A percentile compares a stretch with the other conserved stretches of the same genome.
Conservation (phyloP, 2,888 invertebrate species). For the Geotrupes spiniger region DNA sequence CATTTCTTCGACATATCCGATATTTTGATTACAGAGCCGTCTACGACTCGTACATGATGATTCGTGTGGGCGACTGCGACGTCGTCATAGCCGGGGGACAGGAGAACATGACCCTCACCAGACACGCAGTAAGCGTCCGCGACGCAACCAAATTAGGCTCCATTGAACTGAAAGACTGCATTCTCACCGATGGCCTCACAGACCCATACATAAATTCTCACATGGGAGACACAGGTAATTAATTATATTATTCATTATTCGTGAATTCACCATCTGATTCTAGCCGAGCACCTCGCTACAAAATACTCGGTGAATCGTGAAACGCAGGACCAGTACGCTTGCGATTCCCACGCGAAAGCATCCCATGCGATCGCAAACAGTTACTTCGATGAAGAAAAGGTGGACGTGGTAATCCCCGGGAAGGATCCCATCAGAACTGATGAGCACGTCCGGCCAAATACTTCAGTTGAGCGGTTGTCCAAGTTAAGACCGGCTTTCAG, state of each 20-base stretch:
- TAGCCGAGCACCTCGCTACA: slow-evolving; percentile 75
- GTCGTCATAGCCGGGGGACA: slow-evolving; percentile 77
- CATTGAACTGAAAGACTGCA: slow-evolving; percentile 59
- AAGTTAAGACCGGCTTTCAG: slow-evolving; percentile 64
- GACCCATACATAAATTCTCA: slow-evolving; percentile 71
- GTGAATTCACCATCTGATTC: slow-evolving; percentile 12
- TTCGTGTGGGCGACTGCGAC: slow-evolving; percentile 62
- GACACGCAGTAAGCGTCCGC: slow-evolving; percentile 64
- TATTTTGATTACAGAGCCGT: slow-evolving; percentile 54
- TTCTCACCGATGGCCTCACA: slow-evolving; percentile 60
- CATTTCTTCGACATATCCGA: neutral
- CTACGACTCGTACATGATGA: slow-evolving; percentile 64
- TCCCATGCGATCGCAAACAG: slow-evolving; percentile 61
- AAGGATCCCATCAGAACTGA: slow-evolving; percentile 50
- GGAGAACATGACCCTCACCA: slow-evolving; percentile 77
- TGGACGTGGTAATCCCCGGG: slow-evolving; percentile 52
- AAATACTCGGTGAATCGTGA: slow-evolving; percentile 62
- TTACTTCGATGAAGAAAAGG: slow-evolving; percentile 69
- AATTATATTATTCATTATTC: neutral
- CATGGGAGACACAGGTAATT: slow-evolving; percentile 74
- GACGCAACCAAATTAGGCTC: slow-evolving; percentile 66
- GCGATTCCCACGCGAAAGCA: slow-evolving; percentile 64
- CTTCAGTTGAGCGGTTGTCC: slow-evolving; percentile 59
- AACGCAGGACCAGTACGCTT: slow-evolving; percentile 70
- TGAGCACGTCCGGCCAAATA: slow-evolving; percentile 66